Percentiles rank a stretch among this genome's conserved stretches.
Conservation (phyloP, 2,113 vertebrate species). For the Leucoraja erinaceus region DNA sequence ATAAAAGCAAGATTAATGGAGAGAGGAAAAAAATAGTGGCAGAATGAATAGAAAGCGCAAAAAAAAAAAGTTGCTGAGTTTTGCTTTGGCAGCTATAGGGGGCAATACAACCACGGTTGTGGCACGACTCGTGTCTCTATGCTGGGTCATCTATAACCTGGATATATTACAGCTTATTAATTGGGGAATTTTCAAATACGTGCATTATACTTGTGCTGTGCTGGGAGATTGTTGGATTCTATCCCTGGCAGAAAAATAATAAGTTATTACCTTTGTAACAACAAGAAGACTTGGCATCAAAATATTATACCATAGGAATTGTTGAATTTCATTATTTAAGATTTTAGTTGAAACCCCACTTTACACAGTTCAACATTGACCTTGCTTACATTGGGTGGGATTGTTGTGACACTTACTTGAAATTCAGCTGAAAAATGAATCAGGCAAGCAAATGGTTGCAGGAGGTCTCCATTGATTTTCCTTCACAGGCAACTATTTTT, state of each 20-base stretch:
- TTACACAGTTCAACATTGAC: neutral
- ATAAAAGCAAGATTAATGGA: slow-evolving; percentile 20
- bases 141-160: slow-evolving; percentile 16
- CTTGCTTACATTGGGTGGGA: neutral
- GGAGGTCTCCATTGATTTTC: neutral
- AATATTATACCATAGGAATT: neutral
- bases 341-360: neutral
- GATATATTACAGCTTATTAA: slow-evolving; percentile 10
- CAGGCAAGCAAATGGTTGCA: neutral
- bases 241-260: neutral
- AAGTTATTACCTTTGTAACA: neutral
- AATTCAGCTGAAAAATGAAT: neutral
- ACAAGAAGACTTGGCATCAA: neutral
- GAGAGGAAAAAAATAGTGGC: neutral
- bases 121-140: slow-evolving; percentile 41
- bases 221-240: neutral
- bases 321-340: neutral
- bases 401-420: neutral
- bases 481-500: neutral
- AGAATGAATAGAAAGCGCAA: neutral
- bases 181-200: slow-evolving; percentile 13
- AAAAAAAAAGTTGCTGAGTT: slow-evolving; percentile 6
- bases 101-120: slow-evolving; percentile 61
- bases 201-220: neutral
- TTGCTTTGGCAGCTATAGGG: slow-evolving; percentile 53